Evolutionary conservation across 2,888 invertebrate genomes (phyloP).

Genomic region (Steinernema hermaphroditum): DNA sequence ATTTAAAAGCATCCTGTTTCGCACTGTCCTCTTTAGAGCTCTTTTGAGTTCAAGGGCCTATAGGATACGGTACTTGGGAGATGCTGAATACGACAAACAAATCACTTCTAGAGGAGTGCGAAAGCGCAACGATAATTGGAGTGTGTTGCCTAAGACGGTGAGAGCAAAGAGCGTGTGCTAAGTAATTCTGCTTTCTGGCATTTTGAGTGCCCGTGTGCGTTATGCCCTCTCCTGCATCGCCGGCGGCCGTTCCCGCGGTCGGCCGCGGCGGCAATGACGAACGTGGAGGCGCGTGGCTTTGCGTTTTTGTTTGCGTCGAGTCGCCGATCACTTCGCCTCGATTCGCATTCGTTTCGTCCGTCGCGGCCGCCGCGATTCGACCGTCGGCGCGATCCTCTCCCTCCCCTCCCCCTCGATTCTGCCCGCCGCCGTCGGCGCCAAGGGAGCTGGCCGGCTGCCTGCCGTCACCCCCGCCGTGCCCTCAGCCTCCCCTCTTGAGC

Average conservation of each 20-base stretch:
- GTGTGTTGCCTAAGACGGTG: neutral
- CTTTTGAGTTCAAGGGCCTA: too few relatives aligned
- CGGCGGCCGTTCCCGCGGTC: slow-evolving; percentile 20
- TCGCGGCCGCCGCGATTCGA: neutral
- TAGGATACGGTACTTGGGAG: neutral
- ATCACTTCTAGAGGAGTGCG: neutral
- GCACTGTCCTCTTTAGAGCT: too few relatives aligned
- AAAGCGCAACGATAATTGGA: neutral
- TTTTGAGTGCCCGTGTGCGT: neutral
- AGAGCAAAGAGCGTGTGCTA: slow-evolving; percentile 21
- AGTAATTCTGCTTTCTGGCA: slow-evolving; percentile 20
- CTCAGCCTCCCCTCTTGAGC: neutral
- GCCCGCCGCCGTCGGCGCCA: neutral
- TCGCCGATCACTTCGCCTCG: neutral
- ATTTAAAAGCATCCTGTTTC: too few relatives aligned
- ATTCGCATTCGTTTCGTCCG: too few relatives aligned
- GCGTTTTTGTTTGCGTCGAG: slow-evolving; percentile 21
- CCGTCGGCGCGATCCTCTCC: neutral
- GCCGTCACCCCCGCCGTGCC: neutral
- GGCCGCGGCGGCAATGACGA: neutral
- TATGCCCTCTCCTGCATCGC: neutral
- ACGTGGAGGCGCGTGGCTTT: neutral
- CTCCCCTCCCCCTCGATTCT: neutral
- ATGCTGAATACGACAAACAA: slow-evolving; percentile 1
- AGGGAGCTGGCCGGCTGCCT: neutral